Evolutionary conservation across 2,888 invertebrate species (phyloP).

Genomic region (Ptychoptera contaminata): DNA sequence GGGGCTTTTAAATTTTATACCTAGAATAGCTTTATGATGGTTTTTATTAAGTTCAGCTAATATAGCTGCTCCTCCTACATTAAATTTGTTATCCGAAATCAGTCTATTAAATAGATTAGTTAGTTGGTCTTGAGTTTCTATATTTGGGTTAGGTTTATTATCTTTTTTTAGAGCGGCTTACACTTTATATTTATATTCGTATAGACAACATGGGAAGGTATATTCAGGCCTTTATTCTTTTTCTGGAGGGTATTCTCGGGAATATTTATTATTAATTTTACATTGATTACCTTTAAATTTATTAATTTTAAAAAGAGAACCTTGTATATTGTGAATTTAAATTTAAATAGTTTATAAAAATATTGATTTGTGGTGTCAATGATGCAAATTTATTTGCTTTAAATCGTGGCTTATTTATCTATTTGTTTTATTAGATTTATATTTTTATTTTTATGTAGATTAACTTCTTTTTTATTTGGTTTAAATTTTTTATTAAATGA

Average conservation of each 20-base stretch:
- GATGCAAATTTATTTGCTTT: constrained; percentile 37
- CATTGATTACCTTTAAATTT: constrained; percentile 49
- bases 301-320: constrained; percentile 39
- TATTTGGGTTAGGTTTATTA: constrained; percentile 38
- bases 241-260: constrained; percentile 34
- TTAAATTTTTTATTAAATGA: constrained; percentile 35
- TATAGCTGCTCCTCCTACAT: constrained; percentile 49
- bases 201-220: constrained; percentile 42
- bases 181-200: constrained; percentile 47
- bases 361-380: constrained; percentile 50
- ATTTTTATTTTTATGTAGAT: constrained; percentile 32
- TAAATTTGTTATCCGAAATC: constrained; percentile 53
- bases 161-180: constrained; percentile 50
- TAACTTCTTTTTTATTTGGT: constrained; percentile 24
- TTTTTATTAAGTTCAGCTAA: constrained; percentile 47
- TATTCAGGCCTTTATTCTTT: constrained; percentile 35
- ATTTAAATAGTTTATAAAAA: constrained; percentile 52
- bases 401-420: constrained; percentile 34
- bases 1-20: constrained; percentile 42
- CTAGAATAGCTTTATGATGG: constrained; percentile 42
- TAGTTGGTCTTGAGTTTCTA: constrained; percentile 33
- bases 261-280: constrained; percentile 43
- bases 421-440: constrained; percentile 38
- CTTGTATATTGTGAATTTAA: constrained; percentile 35
- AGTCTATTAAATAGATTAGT: constrained; percentile 43